Evolutionary conservation across 2,888 invertebrate genomes (phyloP).

Genomic region (Dasysyrphus tricinctus): DNA sequence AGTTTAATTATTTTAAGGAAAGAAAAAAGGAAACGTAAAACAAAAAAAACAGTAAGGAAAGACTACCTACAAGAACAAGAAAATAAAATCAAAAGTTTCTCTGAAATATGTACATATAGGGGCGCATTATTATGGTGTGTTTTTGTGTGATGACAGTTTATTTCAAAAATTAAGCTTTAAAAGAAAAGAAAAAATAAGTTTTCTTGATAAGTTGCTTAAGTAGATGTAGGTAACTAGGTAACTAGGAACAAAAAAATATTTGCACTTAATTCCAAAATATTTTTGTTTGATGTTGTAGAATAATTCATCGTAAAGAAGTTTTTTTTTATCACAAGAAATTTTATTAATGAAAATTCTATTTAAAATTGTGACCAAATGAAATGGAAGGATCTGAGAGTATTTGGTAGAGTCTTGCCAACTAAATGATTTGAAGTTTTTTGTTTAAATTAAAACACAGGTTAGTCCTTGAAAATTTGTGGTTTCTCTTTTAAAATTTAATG

Average conservation of each 20-base stretch:
- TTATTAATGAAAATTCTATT: no score
- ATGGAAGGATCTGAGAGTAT: no score
- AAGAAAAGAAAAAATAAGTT: background rate
- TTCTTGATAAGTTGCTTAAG: background rate
- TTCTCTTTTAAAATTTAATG: no score
- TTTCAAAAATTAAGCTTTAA: background rate
- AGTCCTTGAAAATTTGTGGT: no score
- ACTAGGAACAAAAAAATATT: background rate
- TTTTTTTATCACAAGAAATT: no score
- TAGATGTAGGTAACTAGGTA: background rate
- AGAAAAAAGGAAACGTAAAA: background rate
- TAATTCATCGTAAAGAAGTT: no score
- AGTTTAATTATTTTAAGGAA: slow-evolving; percentile 1
- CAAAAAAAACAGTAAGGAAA: background rate
- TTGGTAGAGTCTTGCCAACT: no score
- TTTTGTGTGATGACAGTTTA: background rate
- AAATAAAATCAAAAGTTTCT: slow-evolving; percentile 1
- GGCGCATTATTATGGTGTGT: background rate
- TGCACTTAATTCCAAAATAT: background rate
- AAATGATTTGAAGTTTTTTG: no score
- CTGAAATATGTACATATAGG: background rate
- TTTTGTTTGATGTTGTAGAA: background rate
- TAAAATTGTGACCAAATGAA: no score
- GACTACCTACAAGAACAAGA: background rate
- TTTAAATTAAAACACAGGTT: no score